Evolutionary conservation across 2,888 invertebrate genomes (phyloP), one percentile per base, ranked within the genome.

Genomic region (Mythimna albipuncta): DNA sequence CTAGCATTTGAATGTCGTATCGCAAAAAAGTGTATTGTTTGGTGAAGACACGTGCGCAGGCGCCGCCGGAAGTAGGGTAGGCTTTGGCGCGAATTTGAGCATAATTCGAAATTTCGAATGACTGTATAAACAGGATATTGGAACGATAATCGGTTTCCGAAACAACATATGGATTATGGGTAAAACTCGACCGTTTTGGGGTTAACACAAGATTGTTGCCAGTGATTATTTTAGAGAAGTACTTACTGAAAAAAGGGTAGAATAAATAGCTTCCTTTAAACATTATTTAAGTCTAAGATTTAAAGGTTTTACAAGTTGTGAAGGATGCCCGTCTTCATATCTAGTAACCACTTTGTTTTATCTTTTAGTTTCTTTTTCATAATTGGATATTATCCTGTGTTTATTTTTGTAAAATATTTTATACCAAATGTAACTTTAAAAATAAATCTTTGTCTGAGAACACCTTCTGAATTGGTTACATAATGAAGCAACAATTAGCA

Each of bases 1-100:
- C 91, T 91, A 94, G 93, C 92, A 94, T 95, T 95, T 94, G 94
- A 93, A 94, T 94, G 91, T 92, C 85, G 91, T 89, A 89, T 93
- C 91, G 94, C 95, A 95, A 96, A 95, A 95, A 95, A 93, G 88
- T 77, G 90, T 90, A 94, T 94, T 94, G 94, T 94, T 92, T 93
- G 91, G 86, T 87, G 80, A 75, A 75, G 92, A 93, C 94, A 93
- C 93, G 94, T 93, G 94, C 93, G 91, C 83, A 63, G 67, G 80
- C 88, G 88, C 91, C 90, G 94, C 91, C 90, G 94, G 94, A 94
- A 93, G 92, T 92, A 90, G 91, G 93, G 94, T 92, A 94, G 94
- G 93, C 94, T 94, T 94, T 91, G 95, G 91, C 94, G 95, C 94
- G 94, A 95, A 95, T 94, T 93, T 85, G 91, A 89, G 81, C 87